Evolutionary conservation across 2,797 vertebrate genomes (phyloP).

Genomic region (Rachycentron canadum): DNA sequence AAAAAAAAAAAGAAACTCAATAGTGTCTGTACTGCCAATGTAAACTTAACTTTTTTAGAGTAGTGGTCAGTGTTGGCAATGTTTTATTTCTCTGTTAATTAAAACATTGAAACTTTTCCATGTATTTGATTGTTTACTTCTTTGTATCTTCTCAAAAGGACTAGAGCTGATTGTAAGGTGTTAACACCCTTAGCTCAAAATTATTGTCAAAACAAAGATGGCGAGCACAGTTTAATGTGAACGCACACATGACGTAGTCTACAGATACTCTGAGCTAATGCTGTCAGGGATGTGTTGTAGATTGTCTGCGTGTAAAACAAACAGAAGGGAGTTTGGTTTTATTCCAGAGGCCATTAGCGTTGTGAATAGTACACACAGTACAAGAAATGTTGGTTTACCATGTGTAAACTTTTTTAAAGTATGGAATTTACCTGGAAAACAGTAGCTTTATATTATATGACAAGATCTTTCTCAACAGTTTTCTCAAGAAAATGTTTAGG

Average conservation of each 20-base stretch:
- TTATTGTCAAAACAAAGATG: background rate
- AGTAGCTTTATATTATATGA: no score
- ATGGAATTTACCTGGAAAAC: no score
- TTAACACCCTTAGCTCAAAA: background rate
- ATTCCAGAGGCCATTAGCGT: background rate
- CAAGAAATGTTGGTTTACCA: background rate
- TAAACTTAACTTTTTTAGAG: no score
- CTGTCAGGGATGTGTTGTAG: background rate
- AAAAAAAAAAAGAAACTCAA: no score
- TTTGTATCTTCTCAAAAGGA: background rate
- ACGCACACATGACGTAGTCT: background rate
- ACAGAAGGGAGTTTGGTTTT: background rate
- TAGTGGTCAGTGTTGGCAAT: no score
- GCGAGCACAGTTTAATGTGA: background rate
- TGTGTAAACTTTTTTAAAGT: background rate
- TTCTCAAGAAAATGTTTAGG: no score
- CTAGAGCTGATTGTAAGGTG: no score
- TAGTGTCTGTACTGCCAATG: no score
- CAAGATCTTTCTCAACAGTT: no score
- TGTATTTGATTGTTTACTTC: background rate
- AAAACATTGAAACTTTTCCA: background rate
- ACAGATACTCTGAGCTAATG: background rate
- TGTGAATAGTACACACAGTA: background rate
- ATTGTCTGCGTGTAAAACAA: background rate
- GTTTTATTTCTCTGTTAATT: no score